Evolutionary conservation across 1,140 invertebrate species (phyloP).

Genomic region (Tetramorium alpestre): DNA sequence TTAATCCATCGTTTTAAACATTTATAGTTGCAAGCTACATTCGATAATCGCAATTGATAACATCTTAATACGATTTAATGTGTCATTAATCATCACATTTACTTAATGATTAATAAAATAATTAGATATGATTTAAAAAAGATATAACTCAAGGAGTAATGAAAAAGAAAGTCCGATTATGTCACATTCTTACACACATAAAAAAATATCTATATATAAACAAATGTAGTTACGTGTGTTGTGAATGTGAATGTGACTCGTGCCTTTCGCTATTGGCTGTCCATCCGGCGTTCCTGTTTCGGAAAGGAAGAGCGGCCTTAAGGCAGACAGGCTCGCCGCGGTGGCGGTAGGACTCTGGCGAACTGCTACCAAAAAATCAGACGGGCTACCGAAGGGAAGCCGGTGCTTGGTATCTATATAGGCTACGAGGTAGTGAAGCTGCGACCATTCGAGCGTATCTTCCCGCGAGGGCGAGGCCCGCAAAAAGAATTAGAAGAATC

Average conservation of each 20-base stretch:
- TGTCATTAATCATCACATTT: not conserved
- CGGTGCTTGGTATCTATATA: slow-evolving; percentile 71
- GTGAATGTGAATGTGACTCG: slow-evolving; percentile 14
- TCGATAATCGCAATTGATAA: not conserved
- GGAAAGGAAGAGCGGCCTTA: slow-evolving; percentile 76
- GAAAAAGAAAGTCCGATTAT: not conserved
- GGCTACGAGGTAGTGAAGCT: slow-evolving; percentile 59
- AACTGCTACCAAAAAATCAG: slow-evolving; percentile 84
- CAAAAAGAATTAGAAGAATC: slow-evolving; percentile 35
- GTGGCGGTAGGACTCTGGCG: slow-evolving; percentile 74
- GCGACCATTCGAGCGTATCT: slow-evolving; percentile 53
- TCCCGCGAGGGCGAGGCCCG: slow-evolving; percentile 29
- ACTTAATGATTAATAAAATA: not conserved
- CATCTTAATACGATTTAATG: not conserved
- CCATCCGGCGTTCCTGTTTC: slow-evolving; percentile 71
- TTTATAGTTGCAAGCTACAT: not conserved
- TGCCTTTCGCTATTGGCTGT: slow-evolving; percentile 60
- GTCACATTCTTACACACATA: not conserved
- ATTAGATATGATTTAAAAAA: not conserved
- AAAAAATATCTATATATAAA: not conserved
- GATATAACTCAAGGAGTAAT: not conserved
- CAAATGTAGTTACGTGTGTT: not conserved
- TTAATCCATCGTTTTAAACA: not conserved
- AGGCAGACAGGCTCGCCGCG: slow-evolving; percentile 71
- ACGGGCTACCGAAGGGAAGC: slow-evolving; percentile 81